Evolutionary conservation across 2,113 vertebrate species (phyloP).

Genomic region (Tyto alba): DNA sequence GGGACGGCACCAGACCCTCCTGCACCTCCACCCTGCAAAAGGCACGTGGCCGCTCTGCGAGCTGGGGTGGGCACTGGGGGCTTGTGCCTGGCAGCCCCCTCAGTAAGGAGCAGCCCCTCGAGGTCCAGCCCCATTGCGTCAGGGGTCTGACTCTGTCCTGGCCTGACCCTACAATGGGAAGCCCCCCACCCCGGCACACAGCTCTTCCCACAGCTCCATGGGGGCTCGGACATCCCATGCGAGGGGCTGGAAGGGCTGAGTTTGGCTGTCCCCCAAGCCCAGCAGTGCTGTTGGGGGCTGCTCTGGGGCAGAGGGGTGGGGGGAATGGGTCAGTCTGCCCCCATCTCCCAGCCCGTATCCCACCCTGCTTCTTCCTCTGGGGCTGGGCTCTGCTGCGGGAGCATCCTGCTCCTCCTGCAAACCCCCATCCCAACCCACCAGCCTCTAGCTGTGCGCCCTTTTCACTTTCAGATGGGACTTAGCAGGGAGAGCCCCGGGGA

Average conservation of each 20-base stretch:
- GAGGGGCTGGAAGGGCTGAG: neutral
- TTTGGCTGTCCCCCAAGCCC: neutral
- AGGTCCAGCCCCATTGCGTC: too few species aligned
- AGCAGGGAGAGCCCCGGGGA: neutral
- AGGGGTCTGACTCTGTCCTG: neutral
- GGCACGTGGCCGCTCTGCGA: accelerated
- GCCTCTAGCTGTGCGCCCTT: neutral
- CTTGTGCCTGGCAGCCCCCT: neutral
- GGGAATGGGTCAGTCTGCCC: too few species aligned
- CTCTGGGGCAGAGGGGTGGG: neutral
- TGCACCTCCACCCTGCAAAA: accelerated
- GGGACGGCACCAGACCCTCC: neutral
- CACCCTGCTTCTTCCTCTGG: neutral
- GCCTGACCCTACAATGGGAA: neutral
- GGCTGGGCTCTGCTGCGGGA: neutral
- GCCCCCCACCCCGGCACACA: neutral
- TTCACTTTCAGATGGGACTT: neutral
- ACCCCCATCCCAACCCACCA: neutral
- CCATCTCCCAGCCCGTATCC: neutral
- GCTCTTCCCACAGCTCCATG: too few species aligned
- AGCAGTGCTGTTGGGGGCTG: neutral
- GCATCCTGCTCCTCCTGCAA: neutral
- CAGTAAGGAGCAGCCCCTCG: too few species aligned
- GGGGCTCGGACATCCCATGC: neutral
- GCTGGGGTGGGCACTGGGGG: neutral